Base-by-base conservation (phyloP, 1,140 invertebrate species). In the Caenorhabditis remanei region DNA sequence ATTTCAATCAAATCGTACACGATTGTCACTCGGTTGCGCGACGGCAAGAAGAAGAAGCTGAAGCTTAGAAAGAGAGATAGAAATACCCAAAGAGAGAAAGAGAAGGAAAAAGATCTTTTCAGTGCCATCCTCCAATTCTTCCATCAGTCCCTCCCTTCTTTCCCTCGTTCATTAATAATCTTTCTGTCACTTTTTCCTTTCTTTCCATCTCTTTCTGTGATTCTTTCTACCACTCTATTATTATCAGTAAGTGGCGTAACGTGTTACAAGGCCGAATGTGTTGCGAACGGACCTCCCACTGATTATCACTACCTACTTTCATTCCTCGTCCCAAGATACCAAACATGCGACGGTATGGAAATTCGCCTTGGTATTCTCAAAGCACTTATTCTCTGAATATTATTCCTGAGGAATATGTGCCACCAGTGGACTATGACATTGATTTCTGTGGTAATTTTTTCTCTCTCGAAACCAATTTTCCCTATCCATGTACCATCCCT, bases 381-480 rank as follows among this genome's bases (percentile, higher is more conserved):
- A 87, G 86, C 48, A 87, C 86, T 16, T 87, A 87, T 53, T 87
- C 86, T 48, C 61, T 87, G 14, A 87, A 87, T 83, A 87, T 87
- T 58, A 87, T 87, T 83, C 86, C 86, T 61, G 86, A 87, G 48
- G 86, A 87, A 83, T 71, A 87, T 84, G 71, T 87, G 21, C 86
- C 86, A 63, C 86, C 86, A 7, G 63, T 87, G 16, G 86, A 87
- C 50, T 87, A 87, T 83, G 79, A 87, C 24, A 79, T 79, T 24
- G 71, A 79, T 79, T 79, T 79, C 24, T 46, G 46, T 79, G 71
- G 71, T 79, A 79, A 79, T 50, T 19, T 79, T 79, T n/a, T 41
- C 53, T 71, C 19, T 67, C 11, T n/a, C 58, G n/a, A 61, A 24
- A 61, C 21, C 58, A 65, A 3, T 32, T 32, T 32, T 32, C 61